A percentile compares a stretch with the other conserved stretches of the same genome.
phyloP scores from a whole-genome alignment of 2,113 vertebrate genomes.

The Nothoprocta pentlandii region DNA sequence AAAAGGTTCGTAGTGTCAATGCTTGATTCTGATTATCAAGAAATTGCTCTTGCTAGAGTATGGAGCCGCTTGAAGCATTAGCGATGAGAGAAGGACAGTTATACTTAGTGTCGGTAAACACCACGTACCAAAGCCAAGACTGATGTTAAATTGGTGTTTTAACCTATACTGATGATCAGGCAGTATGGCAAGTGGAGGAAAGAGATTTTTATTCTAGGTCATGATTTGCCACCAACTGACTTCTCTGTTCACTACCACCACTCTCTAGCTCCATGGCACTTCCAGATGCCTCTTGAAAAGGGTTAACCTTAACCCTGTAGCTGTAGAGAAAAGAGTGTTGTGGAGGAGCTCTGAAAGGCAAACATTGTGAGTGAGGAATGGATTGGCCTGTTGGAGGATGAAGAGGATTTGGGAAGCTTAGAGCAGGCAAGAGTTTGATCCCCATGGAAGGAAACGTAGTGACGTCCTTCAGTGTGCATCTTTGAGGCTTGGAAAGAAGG shows the following conservation, averaged over 20 bases:
- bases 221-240: background rate
- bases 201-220: background rate
- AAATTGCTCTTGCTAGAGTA: background rate
- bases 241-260: background rate
- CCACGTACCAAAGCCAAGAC: background rate
- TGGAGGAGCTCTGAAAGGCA: background rate
- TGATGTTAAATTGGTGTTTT: background rate
- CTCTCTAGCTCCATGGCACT: background rate
- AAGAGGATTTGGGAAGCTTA: background rate
- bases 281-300: background rate
- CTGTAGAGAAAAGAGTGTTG: background rate
- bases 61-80: background rate
- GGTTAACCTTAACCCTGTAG: background rate
- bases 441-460: background rate
- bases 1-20: constrained; percentile 6
- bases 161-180: rapidly evolving
- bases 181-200: background rate
- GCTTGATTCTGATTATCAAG: background rate
- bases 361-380: background rate
- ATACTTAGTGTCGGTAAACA: background rate
- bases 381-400: background rate
- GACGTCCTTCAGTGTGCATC: background rate
- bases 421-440: background rate
- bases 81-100: background rate
- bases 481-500: background rate